Conservation (phyloP, 2,797 vertebrate genomes). For the Leptatherina wallacei region DNA sequence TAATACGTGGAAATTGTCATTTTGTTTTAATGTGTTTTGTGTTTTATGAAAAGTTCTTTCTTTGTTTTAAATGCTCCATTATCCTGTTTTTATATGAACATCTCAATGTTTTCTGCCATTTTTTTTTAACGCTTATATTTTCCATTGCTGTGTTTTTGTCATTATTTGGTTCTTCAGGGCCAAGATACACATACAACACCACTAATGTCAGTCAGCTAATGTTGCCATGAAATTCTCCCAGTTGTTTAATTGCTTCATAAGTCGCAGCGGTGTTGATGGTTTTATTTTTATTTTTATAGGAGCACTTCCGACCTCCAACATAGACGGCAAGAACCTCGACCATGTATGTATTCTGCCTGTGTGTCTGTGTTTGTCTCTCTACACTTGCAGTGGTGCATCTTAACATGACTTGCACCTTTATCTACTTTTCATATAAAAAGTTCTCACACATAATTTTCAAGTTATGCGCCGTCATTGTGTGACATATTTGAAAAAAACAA, state of each 20-base stretch:
- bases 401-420: too few relatives aligned
- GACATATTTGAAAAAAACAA: too few relatives aligned
- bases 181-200: not conserved
- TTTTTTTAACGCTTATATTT: not conserved
- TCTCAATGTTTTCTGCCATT: not conserved
- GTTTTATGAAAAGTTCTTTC: not conserved
- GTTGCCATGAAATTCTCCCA: not conserved
- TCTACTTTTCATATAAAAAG: too few relatives aligned
- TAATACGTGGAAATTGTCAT: not conserved
- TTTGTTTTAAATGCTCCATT: not conserved
- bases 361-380: not conserved
- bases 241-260: not conserved
- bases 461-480: not conserved
- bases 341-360: conserved; percentile 86
- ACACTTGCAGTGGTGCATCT: not conserved
- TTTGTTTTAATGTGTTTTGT: not conserved
- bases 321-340: conserved; percentile 91
- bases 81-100: too few relatives aligned
- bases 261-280: not conserved
- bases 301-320: conserved; percentile 88
- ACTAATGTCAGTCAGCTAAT: not conserved
- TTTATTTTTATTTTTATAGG: conserved; percentile 73
- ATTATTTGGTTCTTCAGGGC: too few relatives aligned
- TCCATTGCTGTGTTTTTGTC: not conserved
- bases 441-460: too few relatives aligned